A percentile compares a stretch with the other conserved stretches of the same genome.
These are phyloP conservation scores for Gymnarchus niloticus DNA, from an alignment of 2,113 vertebrate genomes.

Conservation along the genomic window DNA sequence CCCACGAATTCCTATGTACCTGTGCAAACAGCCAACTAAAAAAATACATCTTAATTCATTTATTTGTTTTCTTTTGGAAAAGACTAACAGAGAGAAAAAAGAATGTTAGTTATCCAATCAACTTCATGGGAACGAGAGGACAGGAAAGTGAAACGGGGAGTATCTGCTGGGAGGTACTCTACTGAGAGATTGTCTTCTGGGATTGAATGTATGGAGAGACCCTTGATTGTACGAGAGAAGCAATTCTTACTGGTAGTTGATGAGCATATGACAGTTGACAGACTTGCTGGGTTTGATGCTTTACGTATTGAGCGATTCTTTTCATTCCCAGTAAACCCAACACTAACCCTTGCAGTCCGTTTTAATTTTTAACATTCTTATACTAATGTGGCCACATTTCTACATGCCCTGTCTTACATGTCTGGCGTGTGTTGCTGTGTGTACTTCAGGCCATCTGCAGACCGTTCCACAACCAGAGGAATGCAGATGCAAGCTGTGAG, in stretches of 20 bases:
- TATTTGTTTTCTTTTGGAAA: neutral
- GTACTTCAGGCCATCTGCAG: neutral
- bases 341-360: neutral
- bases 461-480: neutral
- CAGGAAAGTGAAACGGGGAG: neutral
- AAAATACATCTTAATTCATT: neutral
- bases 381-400: conserved; percentile 5
- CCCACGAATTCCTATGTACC: neutral
- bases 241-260: neutral
- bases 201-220: neutral
- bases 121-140: neutral
- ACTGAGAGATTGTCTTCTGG: neutral
- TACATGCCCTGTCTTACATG: neutral
- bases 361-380: conserved; percentile 8
- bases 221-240: neutral
- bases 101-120: neutral
- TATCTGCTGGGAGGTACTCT: neutral
- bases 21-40: neutral
- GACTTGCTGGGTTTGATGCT: neutral
- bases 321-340: neutral
- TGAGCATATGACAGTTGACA: neutral
- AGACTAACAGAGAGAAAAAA: neutral
- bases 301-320: neutral
- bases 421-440: neutral
- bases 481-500: neutral